Evolutionary conservation across 2,888 invertebrate genomes (phyloP), one percentile per base, ranked within the genome.

Genomic region (Asteroscopus sphinx): DNA sequence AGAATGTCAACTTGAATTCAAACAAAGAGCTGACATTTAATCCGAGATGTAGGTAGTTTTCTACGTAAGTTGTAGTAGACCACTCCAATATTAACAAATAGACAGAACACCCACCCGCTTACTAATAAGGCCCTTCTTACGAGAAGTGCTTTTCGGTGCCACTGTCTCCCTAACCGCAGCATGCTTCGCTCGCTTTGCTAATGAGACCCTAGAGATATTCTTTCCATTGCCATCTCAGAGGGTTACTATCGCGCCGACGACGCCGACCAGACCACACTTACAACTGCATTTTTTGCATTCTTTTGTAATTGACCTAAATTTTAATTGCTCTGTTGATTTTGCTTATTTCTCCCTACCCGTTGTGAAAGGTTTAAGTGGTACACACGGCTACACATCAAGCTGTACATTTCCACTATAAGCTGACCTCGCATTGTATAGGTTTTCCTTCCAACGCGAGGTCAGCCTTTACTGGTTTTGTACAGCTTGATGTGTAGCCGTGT

Each of bases 181-280:
- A 82, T 80, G 85, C 80, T 68, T 80, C 81, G 80, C 78, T 81
- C 79, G 77, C 77, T 77, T 66, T 75, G 69, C 85, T 88, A 88
- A 88, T 87, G 86, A 87, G 87, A 74, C 82, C 75, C 83, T 81
- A 78, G 81, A 81, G 73, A 70, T 77, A 77, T 76, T 76, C 77
- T 76, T 77, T 74, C 73, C 65, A 79, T 75, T 79, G 74, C 76
- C 61, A 64, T 79, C 69, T 71, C 76, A 68, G 56, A 69, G 65
- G 53, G 70, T 47, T 53, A 26, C 49, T 41, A 59, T 67, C 61
- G 55, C 41, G 48, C 48, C 53, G 41, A 53, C 59, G 56, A 68
- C 56, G 58, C 42, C 49, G 56, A 69, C 56, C 59, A 60, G 46
- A 55, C 48, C 56, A 67, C 45, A 56, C 64, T 66, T 63, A 56